A percentile compares a stretch with the other conserved stretches of the same genome.
These are phyloP conservation scores for Phortica magna DNA, from an alignment of 2,888 invertebrate species.

Conservation along the genomic window DNA sequence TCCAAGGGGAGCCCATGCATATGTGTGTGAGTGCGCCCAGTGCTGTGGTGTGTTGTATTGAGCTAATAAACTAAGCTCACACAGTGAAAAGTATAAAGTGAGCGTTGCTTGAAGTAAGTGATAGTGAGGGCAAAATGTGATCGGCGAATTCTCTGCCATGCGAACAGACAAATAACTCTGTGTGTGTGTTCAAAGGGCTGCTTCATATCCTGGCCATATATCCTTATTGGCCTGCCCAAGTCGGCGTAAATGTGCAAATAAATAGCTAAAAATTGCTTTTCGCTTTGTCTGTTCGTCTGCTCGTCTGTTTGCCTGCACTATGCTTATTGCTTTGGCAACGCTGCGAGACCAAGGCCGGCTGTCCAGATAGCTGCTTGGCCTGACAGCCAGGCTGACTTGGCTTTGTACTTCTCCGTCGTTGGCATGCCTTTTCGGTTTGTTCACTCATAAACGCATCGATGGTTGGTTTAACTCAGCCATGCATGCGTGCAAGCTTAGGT, in stretches of 20 bases:
- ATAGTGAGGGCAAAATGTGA: no score
- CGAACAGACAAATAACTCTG: not conserved
- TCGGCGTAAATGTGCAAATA: constrained; percentile 70
- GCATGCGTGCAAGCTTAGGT: not conserved
- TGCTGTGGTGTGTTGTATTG: not conserved
- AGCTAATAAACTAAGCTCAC: constrained; percentile 12
- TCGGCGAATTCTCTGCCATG: no score
- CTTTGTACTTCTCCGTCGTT: constrained; percentile 39
- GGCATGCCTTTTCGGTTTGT: not conserved
- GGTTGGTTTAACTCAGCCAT: not conserved
- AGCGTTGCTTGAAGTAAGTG: no score
- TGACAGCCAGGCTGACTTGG: constrained; percentile 37
- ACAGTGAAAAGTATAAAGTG: not conserved
- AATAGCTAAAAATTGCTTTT: constrained; percentile 55
- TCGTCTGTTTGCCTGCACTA: not conserved
- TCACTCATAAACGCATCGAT: not conserved
- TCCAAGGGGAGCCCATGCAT: not conserved
- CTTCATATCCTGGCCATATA: not conserved
- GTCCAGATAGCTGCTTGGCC: no score
- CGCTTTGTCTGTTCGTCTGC: not conserved
- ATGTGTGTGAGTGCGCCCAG: not conserved
- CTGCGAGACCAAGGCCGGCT: no score
- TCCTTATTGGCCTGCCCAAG: constrained; percentile 37
- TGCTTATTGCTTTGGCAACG: no score
- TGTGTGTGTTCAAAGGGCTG: not conserved